These are phyloP conservation scores for Berghia stephanieae DNA, from an alignment of 1,140 invertebrate species.

Conservation along the genomic window DNA sequence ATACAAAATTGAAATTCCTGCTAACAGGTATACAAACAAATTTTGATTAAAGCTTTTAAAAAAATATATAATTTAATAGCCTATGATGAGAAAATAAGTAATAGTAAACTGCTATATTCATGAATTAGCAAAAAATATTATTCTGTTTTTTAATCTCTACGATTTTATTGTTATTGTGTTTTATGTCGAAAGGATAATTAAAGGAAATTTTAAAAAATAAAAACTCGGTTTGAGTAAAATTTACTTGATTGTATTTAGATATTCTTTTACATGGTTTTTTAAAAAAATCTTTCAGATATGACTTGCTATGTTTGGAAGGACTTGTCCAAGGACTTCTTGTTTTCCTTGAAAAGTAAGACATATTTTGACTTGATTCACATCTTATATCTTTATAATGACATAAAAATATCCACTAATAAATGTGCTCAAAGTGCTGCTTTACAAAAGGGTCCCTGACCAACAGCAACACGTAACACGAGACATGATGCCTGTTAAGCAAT, in stretches of 20 bases:
- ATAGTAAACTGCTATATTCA: background rate
- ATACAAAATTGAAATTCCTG: slow-evolving; percentile 97
- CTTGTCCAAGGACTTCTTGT: slow-evolving; percentile 84
- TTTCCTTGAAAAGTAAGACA: slow-evolving; percentile 76
- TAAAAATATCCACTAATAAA: too few relatives aligned
- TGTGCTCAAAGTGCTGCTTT: too few relatives aligned
- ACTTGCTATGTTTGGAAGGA: slow-evolving; percentile 95
- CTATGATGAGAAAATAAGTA: background rate
- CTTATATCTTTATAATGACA: too few relatives aligned
- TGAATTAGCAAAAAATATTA: background rate
- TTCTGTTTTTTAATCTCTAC: background rate
- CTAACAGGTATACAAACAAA: slow-evolving; percentile 77
- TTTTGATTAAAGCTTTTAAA: background rate
- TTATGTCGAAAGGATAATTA: too few relatives aligned
- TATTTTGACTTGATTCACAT: too few relatives aligned
- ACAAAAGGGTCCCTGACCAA: too few relatives aligned
- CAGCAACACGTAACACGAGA: too few relatives aligned
- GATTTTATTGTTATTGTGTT: background rate
- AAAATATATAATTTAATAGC: background rate
- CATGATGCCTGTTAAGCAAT: too few relatives aligned
- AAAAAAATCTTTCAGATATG: slow-evolving; percentile 73
- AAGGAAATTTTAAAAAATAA: too few relatives aligned
- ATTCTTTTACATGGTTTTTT: background rate
- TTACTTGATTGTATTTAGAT: too few relatives aligned
- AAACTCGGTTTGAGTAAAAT: too few relatives aligned